A percentile compares a stretch with the other conserved stretches of the same genome.
These are phyloP conservation scores for Helicolenus hilgendorfi DNA, from an alignment of 2,797 vertebrate species.

Conservation along the genomic window DNA sequence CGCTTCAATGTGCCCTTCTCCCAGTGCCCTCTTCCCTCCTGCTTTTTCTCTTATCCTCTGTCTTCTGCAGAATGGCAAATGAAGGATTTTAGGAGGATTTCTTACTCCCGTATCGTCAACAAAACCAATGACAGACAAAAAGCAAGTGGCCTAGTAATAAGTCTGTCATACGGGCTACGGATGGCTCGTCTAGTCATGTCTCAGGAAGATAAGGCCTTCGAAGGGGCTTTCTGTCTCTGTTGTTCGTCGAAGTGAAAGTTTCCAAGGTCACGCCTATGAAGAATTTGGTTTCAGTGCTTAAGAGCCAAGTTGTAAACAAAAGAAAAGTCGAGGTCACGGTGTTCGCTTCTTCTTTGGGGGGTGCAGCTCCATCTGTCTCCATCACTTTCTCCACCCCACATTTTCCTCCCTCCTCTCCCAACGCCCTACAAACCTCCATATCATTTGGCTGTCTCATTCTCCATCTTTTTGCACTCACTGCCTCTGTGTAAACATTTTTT, in stretches of 20 bases:
- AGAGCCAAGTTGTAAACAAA: slow-evolving; percentile 25
- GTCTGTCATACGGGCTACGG: slow-evolving; percentile 48
- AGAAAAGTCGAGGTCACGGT: neutral
- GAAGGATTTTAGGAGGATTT: slow-evolving; percentile 55
- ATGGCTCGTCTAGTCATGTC: slow-evolving; percentile 40
- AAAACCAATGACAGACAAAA: slow-evolving; percentile 45
- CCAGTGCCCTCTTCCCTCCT: neutral
- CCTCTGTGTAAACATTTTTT: neutral
- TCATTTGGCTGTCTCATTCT: neutral
- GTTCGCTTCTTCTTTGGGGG: neutral
- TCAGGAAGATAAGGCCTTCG: slow-evolving; percentile 49
- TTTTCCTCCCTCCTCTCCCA: neutral
- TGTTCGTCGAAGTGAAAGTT: slow-evolving; percentile 17
- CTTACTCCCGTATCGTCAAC: slow-evolving; percentile 3
- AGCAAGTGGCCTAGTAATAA: slow-evolving; percentile 48
- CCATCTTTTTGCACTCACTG: neutral
- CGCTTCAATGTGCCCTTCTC: neutral
- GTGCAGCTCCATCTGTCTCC: neutral
- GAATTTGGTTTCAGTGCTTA: slow-evolving; percentile 14
- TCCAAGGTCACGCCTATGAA: slow-evolving; percentile 31
- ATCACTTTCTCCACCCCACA: neutral
- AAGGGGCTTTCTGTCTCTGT: slow-evolving; percentile 30
- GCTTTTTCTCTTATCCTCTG: slow-evolving; percentile 36
- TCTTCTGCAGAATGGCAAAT: slow-evolving; percentile 43
- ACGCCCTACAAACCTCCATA: neutral